phyloP scores from a whole-genome alignment of 1,140 invertebrate species.

The Drosophila azteca region DNA sequence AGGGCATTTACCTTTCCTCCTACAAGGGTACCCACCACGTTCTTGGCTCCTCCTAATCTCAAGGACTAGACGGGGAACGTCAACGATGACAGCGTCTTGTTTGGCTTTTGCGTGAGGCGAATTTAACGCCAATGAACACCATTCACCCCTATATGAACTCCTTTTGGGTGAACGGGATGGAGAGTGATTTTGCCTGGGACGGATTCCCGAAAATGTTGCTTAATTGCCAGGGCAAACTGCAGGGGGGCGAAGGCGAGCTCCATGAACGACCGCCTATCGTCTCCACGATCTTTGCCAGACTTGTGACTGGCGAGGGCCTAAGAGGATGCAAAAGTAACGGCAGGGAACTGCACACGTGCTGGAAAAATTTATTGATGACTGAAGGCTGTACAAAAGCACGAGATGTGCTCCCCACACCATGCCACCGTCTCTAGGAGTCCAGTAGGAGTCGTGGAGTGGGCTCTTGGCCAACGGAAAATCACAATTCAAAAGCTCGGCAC shows the following conservation, averaged over 20 bases:
- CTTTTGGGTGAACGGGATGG: slow-evolving; percentile 21
- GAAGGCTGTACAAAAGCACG: slow-evolving; percentile 58
- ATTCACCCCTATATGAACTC: slow-evolving; percentile 54
- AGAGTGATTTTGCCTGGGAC: background rate
- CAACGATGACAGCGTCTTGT: slow-evolving; percentile 55
- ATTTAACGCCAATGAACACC: slow-evolving; percentile 67
- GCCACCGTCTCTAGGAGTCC: slow-evolving; percentile 2
- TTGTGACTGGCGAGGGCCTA: slow-evolving; percentile 52
- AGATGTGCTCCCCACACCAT: slow-evolving; percentile 24
- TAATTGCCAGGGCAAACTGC: slow-evolving; percentile 69
- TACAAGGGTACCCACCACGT: background rate
- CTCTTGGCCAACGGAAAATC: slow-evolving; percentile 42
- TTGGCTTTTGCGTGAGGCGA: slow-evolving; percentile 74
- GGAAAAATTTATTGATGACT: slow-evolving; percentile 74
- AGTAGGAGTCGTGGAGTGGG: too few relatives aligned
- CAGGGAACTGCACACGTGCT: slow-evolving; percentile 57
- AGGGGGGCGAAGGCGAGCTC: slow-evolving; percentile 27
- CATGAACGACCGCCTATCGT: too few relatives aligned
- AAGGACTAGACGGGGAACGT: slow-evolving; percentile 23
- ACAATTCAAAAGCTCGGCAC: slow-evolving; percentile 56
- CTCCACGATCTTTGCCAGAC: slow-evolving; percentile 4
- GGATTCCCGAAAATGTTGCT: slow-evolving; percentile 60
- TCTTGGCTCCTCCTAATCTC: slow-evolving; percentile 50
- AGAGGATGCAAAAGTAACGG: slow-evolving; percentile 57
- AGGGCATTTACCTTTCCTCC: background rate